Evolutionary conservation across 2,797 vertebrate species (phyloP), one percentile per base, ranked within the genome.

Genomic region (Mastacembelus armatus): DNA sequence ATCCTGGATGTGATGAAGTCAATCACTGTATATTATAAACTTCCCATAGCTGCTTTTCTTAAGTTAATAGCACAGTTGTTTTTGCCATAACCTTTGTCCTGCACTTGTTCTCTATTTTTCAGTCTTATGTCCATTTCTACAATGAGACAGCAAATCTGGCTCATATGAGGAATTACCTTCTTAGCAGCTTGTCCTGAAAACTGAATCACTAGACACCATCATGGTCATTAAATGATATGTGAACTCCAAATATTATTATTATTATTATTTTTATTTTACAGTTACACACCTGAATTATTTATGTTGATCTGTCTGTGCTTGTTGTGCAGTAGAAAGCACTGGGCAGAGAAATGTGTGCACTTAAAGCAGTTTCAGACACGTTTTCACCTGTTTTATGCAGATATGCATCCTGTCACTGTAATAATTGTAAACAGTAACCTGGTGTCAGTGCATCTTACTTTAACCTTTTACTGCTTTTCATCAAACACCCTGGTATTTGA

Each of bases 121-220:
- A 38, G 49, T 19, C 2, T 32, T 59, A 75, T 57, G 18, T 45
- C 16, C 38, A 24, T 66, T 42, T 39, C 30, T 30, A 24, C 42
- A 38, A 33, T 24, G 42, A 45, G 19, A 27, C 35, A 36, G 11
- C 45, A 66, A 68, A 29, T 56, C 67, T 65, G 58, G 62, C 44
- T 60, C 54, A 49, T 63, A 57, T 16, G 51, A 65, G 74, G 63
- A 60, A 22, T 57, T 74, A 73, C 66, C 33, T 40, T 35, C 18
- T 70, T 26, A 68, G 42, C 74, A 78, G 71, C 55, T 66, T 57
- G 49, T 65, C 60, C 58, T 54, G 51, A 33, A 22, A 30, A 30
- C 22, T 5, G n/a, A 47, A 36, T 62, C 50, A 56, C 32, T n/a
- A n/a, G 47, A 27, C 14, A 27, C 26, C 22, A 15, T 18, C 16